Percentiles rank a stretch among this genome's conserved stretches.
Conservation (phyloP, 2,797 vertebrate species). For the Huso huso region DNA sequence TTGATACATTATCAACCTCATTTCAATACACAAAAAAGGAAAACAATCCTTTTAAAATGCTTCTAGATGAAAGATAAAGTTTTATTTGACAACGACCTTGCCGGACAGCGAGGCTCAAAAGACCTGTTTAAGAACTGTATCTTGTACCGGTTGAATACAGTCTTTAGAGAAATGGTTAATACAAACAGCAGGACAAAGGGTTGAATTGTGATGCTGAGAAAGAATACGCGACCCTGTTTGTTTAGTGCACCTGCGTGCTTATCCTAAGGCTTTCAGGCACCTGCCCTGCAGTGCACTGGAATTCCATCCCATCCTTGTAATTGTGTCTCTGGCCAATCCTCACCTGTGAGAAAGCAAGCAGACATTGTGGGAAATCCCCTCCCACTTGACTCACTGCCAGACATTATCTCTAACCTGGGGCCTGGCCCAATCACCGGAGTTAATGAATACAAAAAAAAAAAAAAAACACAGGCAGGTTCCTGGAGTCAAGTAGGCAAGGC, state of each 20-base stretch:
- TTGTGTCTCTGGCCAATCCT: conserved; percentile 59
- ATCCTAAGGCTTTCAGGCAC: conserved; percentile 50
- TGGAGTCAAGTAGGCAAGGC: conserved; percentile 54
- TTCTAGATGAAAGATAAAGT: too few species aligned
- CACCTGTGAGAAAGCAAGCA: conserved; percentile 60
- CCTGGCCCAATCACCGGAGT: conserved; percentile 46
- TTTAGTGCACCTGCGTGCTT: conserved; percentile 36
- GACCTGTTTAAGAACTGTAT: not conserved
- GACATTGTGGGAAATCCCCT: conserved; percentile 80
- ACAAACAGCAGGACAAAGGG: conserved; percentile 18
- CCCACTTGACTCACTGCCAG: conserved; percentile 58
- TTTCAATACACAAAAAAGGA: too few species aligned
- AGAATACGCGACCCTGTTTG: conserved; percentile 19
- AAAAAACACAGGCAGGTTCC: conserved; percentile 67
- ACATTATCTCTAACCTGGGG: conserved; percentile 56
- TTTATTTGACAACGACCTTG: too few species aligned
- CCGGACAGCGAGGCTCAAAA: too few species aligned
- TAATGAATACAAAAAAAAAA: conserved; percentile 66
- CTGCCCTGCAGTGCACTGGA: conserved; percentile 45
- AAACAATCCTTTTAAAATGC: too few species aligned
- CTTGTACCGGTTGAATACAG: not conserved
- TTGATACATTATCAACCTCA: too few species aligned
- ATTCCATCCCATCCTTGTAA: conserved; percentile 54
- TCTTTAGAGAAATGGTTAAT: conserved; percentile 7
- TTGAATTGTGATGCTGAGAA: conserved; percentile 18